A percentile compares a stretch with the other conserved stretches of the same genome.
phyloP scores from a whole-genome alignment of 1,140 invertebrate species.

The Melanaphis sacchari region DNA sequence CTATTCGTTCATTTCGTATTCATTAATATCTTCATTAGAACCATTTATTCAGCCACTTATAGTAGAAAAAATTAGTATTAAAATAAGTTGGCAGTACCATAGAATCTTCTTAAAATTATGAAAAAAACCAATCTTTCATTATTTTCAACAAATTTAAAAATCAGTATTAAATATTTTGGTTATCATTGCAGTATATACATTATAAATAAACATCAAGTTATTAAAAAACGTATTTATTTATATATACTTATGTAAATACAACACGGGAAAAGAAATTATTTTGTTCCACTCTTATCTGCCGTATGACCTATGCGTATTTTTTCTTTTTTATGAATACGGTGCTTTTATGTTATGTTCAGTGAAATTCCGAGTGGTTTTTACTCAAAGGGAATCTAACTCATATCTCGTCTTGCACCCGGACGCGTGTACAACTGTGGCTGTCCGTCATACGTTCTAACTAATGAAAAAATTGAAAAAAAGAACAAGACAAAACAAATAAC shows the following conservation, averaged over 20 bases:
- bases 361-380: background rate
- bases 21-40: background rate
- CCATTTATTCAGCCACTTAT: background rate
- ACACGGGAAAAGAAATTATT: background rate
- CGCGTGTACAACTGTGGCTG: background rate
- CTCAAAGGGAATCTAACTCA: background rate
- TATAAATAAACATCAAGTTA: background rate
- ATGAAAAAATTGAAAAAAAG: background rate
- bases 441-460: background rate
- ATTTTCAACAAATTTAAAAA: background rate
- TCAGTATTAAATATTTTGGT: background rate
- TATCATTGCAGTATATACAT: background rate
- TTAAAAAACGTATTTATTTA: background rate
- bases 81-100: background rate
- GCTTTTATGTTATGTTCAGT: background rate
- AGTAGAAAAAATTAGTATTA: background rate
- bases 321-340: background rate
- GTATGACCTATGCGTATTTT: background rate
- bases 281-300: background rate
- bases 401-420: background rate
- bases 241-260: too few species aligned
- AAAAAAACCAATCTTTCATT: background rate
- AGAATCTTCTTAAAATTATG: too few species aligned
- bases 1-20: background rate
- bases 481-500: background rate